A percentile compares a stretch with the other conserved stretches of the same genome.
These are phyloP conservation scores for Pegea sp. DNA, from an alignment of 23 tunicate species.

Conservation along the genomic window DNA sequence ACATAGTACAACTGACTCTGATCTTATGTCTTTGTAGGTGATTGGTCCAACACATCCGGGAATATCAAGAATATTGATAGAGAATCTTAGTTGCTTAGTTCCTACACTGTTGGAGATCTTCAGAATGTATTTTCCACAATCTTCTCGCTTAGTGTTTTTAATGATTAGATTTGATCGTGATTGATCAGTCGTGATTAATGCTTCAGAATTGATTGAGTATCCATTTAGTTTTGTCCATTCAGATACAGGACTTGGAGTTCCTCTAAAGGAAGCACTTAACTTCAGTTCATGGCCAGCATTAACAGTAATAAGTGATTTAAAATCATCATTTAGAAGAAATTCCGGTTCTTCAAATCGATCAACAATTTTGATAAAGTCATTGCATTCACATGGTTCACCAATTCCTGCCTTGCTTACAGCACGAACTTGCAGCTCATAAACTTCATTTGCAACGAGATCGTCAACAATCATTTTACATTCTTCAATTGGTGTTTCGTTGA, in stretches of 20 bases:
- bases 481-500: slow-evolving; percentile 34
- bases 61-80: slow-evolving; percentile 60
- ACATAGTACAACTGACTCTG: slow-evolving; percentile 36
- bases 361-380: slow-evolving; percentile 36
- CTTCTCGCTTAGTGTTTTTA: slow-evolving; percentile 27
- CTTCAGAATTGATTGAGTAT: neutral
- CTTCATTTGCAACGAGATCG: slow-evolving; percentile 19
- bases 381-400: slow-evolving; percentile 30
- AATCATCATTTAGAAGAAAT: slow-evolving; percentile 45
- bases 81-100: slow-evolving; percentile 31
- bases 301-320: slow-evolving; percentile 52
- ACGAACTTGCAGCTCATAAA: slow-evolving; percentile 48
- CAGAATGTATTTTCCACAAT: slow-evolving; percentile 75
- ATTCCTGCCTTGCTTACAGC: slow-evolving; percentile 85
- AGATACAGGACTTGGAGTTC: slow-evolving; percentile 59
- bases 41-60: slow-evolving; percentile 73
- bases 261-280: slow-evolving; percentile 41
- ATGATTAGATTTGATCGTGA: slow-evolving; percentile 44
- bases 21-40: slow-evolving; percentile 53
- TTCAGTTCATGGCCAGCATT: slow-evolving; percentile 56
- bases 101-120: slow-evolving; percentile 58
- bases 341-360: slow-evolving; percentile 82
- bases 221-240: slow-evolving; percentile 59
- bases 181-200: slow-evolving; percentile 52
- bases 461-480: slow-evolving; percentile 25